These are phyloP conservation scores for Monoplex corrugatus DNA, from an alignment of 2,888 invertebrate species.

Conservation along the genomic window DNA sequence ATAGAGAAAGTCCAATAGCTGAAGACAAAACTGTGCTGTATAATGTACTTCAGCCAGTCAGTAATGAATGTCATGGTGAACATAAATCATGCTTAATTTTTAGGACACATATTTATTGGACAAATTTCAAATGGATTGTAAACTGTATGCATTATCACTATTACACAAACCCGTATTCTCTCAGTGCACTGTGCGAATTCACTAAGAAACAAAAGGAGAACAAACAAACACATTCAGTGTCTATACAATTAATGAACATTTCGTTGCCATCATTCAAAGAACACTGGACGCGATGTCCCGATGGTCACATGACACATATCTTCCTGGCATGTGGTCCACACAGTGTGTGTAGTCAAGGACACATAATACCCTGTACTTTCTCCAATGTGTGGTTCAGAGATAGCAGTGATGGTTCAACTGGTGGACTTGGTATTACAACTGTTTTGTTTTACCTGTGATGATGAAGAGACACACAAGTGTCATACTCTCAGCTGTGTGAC, in stretches of 20 bases:
- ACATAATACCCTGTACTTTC: background rate
- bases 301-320: background rate
- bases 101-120: too few relatives aligned
- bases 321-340: background rate
- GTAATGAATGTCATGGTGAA: too few relatives aligned
- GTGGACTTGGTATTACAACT: background rate
- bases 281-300: background rate
- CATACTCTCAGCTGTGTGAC: constrained; percentile 12
- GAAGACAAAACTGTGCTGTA: background rate
- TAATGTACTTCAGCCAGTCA: too few relatives aligned
- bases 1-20: background rate
- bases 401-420: background rate
- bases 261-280: background rate
- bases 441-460: constrained; percentile 14
- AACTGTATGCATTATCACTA: background rate
- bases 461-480: background rate
- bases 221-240: too few relatives aligned
- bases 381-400: background rate
- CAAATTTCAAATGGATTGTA: background rate
- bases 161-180: background rate
- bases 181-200: background rate
- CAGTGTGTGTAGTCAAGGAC: background rate
- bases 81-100: too few relatives aligned
- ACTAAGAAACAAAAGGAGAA: background rate
- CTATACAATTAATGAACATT: background rate